phyloP scores from a whole-genome alignment of 2,888 invertebrate species.

The Oscheius sp. region DNA sequence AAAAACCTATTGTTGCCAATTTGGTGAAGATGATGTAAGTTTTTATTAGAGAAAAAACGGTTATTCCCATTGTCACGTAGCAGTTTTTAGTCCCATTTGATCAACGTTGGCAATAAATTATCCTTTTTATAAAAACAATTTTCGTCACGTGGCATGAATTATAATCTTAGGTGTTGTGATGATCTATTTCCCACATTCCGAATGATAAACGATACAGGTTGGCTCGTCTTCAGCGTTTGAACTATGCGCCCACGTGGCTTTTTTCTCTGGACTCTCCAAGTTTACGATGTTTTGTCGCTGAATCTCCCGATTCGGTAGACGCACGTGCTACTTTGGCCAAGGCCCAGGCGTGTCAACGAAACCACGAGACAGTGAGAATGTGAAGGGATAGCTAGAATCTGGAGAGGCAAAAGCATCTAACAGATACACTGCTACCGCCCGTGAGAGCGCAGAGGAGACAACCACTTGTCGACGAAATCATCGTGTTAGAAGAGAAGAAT shows the following conservation, averaged over 20 bases:
- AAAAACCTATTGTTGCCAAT: neutral
- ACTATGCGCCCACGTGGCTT: conserved; percentile 19
- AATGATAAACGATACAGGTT: no score
- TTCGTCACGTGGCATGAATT: no score
- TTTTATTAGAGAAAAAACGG: no score
- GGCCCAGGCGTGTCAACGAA: conserved; percentile 32
- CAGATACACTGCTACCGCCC: neutral
- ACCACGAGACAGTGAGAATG: conserved; percentile 23
- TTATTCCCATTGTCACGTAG: no score
- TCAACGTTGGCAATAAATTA: no score
- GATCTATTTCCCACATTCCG: no score
- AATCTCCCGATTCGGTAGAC: conserved; percentile 25
- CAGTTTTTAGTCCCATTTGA: no score
- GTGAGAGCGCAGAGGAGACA: conserved; percentile 14
- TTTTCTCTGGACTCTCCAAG: conserved; percentile 14
- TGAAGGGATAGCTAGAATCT: neutral
- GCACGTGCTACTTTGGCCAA: conserved; percentile 28
- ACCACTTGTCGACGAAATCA: conserved; percentile 16
- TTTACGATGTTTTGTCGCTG: neutral
- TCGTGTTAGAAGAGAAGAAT: neutral
- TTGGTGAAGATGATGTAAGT: neutral
- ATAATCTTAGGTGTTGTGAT: no score
- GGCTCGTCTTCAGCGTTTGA: conserved; percentile 1
- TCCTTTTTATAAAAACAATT: neutral
- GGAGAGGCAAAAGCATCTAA: conserved; percentile 20